phyloP scores from a whole-genome alignment of 2,888 invertebrate species.

The Alcis repandata region DNA sequence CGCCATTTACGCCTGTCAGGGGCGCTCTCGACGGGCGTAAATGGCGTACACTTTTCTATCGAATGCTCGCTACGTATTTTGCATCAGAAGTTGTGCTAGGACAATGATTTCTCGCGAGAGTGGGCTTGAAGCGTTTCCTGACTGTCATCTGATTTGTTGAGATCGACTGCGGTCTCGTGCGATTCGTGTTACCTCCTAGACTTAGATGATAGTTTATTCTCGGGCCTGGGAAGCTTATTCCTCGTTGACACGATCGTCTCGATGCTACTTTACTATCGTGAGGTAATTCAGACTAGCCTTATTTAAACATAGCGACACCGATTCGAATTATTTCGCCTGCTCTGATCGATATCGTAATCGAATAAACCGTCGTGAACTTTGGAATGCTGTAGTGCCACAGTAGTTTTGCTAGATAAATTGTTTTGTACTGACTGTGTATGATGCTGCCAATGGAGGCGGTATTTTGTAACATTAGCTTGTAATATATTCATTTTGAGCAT shows the following conservation, averaged over 20 bases:
- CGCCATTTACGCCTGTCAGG: no score
- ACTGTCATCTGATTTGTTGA: not conserved
- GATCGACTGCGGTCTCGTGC: conserved; percentile 13
- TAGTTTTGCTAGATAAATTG: conserved; percentile 60
- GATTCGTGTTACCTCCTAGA: conserved; percentile 18
- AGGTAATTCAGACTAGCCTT: conserved; percentile 55
- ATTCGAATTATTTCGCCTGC: conserved; percentile 53
- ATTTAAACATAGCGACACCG: conserved; percentile 62
- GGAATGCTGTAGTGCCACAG: conserved; percentile 49
- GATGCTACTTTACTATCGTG: conserved; percentile 62
- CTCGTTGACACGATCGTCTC: conserved; percentile 25
- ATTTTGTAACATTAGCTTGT: conserved; percentile 47
- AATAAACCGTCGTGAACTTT: conserved; percentile 8
- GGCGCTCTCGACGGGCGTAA: no score
- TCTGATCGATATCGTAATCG: conserved; percentile 4
- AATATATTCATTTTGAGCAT: conserved; percentile 50
- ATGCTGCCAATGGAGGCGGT: not conserved
- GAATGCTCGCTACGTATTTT: no score
- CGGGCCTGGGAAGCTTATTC: conserved; percentile 6
- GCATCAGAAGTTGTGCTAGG: no score
- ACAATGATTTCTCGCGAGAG: conserved; percentile 3
- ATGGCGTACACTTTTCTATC: no score
- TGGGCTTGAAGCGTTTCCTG: not conserved
- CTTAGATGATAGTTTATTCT: conserved; percentile 14
- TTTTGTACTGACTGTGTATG: conserved; percentile 4